Percentiles rank a stretch among this genome's conserved stretches.
Conservation (phyloP, 2,113 vertebrate species). For the Paramormyrops kingsleyae region DNA sequence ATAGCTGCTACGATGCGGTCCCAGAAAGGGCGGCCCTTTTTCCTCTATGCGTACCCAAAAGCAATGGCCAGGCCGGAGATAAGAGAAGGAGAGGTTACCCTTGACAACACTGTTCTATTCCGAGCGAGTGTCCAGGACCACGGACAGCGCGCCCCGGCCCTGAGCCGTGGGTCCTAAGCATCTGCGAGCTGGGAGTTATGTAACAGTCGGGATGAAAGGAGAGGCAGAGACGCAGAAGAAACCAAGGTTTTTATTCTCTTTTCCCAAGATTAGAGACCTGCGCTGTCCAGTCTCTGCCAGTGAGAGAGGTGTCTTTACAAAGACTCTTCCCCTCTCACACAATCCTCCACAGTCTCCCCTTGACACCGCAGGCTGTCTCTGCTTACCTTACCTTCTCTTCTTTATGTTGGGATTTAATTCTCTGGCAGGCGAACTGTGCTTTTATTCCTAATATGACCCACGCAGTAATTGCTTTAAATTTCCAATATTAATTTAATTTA, state of each 20-base stretch:
- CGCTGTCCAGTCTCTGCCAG: neutral
- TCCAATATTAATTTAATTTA: neutral
- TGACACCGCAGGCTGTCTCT: neutral
- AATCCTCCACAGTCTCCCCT: neutral
- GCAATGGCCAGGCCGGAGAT: neutral
- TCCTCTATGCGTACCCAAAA: neutral
- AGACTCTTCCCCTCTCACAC: neutral
- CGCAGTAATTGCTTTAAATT: neutral
- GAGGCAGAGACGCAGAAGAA: neutral
- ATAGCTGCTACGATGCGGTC: neutral
- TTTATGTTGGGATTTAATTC: neutral
- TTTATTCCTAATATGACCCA: neutral
- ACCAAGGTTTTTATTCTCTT: neutral
- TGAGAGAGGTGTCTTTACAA: neutral
- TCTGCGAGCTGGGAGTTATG: neutral
- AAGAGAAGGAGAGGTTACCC: neutral
- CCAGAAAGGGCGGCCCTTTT: neutral
- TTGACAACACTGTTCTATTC: conserved; percentile 12
- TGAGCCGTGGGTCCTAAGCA: neutral
- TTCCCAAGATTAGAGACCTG: neutral
- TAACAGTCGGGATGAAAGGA: neutral
- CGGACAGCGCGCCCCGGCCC: conserved; percentile 34
- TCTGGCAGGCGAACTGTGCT: neutral
- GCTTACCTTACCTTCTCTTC: neutral
- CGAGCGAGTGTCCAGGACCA: conserved; percentile 49